phyloP scores from a whole-genome alignment of 2,113 vertebrate genomes.

The Cryptomyrus ogoouensis region DNA sequence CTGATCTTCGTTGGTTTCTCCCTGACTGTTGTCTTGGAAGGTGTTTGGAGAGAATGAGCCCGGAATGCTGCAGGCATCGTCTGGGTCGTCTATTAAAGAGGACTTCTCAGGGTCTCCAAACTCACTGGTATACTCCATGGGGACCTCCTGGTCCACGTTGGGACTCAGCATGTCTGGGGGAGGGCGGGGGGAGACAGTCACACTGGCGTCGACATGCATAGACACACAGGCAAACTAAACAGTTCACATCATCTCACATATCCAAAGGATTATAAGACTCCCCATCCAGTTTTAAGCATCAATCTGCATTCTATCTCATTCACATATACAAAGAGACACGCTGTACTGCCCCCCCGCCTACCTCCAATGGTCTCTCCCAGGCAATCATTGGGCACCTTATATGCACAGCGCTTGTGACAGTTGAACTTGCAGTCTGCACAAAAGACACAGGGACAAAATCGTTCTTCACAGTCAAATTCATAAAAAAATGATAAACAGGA shows the following conservation, averaged over 20 bases:
- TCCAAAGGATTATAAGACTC: background rate
- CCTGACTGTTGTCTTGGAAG: conserved; percentile 66
- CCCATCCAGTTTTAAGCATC: background rate
- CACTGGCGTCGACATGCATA: background rate
- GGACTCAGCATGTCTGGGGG: conserved; percentile 61
- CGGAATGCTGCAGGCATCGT: conserved; percentile 71
- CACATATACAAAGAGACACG: background rate
- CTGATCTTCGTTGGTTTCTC: conserved; percentile 63
- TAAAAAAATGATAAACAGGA: background rate
- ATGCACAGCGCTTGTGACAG: conserved; percentile 81
- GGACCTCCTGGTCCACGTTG: conserved; percentile 62
- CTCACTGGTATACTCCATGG: conserved; percentile 75
- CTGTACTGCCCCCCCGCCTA: conserved; percentile 37
- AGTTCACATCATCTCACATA: background rate
- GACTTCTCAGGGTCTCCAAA: conserved; percentile 70
- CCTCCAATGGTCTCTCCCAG: conserved; percentile 75
- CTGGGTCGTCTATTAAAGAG: conserved; percentile 67
- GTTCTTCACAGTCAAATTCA: background rate
- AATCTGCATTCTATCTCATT: background rate
- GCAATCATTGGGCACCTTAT: conserved; percentile 81
- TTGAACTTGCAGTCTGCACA: conserved; percentile 81
- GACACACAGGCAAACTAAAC: background rate
- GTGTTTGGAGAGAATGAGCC: conserved; percentile 70
- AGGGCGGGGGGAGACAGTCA: background rate
- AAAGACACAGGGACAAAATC: background rate